phyloP scores from a whole-genome alignment of 2,113 vertebrate genomes.

The Podarcis raffonei region DNA sequence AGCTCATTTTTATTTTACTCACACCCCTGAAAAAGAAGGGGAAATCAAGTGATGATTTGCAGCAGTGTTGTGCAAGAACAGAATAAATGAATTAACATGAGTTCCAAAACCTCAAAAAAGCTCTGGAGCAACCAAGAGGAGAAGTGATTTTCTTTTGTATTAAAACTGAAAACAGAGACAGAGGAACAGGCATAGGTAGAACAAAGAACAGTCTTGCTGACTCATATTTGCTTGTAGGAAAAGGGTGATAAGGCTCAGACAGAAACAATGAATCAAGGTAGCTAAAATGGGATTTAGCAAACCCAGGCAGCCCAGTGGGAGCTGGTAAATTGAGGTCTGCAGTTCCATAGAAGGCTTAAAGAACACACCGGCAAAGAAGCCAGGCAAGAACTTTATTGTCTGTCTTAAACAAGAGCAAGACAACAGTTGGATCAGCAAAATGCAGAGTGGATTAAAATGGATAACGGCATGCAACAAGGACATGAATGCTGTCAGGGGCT shows the following conservation, averaged over 20 bases:
- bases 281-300: background rate
- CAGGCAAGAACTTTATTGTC: background rate
- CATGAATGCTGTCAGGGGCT: no score
- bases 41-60: background rate
- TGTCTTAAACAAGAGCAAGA: background rate
- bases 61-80: background rate
- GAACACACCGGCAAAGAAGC: background rate
- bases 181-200: background rate
- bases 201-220: conserved; percentile 4
- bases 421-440: conserved; percentile 15
- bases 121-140: background rate
- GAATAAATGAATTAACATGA: background rate
- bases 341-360: background rate
- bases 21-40: background rate
- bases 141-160: background rate
- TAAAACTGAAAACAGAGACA: background rate
- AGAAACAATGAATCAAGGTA: conserved; percentile 2
- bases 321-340: background rate
- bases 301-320: background rate
- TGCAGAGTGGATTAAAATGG: background rate
- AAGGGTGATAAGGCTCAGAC: background rate
- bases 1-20: background rate
- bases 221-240: conserved; percentile 26
- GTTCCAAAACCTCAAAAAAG: conserved; percentile 1
- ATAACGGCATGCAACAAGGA: background rate